Base-by-base conservation (phyloP, 2,797 vertebrate species). In the Clarias fuscus region DNA sequence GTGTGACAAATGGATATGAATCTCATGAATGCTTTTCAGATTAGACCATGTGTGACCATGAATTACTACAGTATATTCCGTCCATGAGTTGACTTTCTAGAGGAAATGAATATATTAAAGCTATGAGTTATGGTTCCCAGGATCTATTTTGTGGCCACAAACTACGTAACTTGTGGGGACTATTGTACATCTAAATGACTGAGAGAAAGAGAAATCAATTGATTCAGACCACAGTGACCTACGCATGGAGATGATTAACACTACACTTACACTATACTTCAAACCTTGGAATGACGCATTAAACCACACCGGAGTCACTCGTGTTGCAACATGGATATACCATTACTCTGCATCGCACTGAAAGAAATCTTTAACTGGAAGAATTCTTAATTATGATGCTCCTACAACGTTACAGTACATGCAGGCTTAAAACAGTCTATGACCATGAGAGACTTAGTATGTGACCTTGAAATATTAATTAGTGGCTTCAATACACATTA, bases 171-270 rank as follows among this genome's bases (percentile, higher is more conserved):
- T 30, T 68, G 80, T 82, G 80, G 64, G 17, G 64, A 79, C 33
- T 43, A 62, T 64, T 68, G 40, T 67, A 82, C 53, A 53, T 68
- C 53, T 13, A 48, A 80, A 27, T 20, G 24, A 67, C 18, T 67
- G n/a, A 22, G 33, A 67, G 64, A 68, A 67, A 20, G 62, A 30
- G 10, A 53, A 10, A 53, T 82, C 62, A 48, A 67, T 30, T 82
- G n/a, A 67, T 18, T 67, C 10, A 67, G 7, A 65, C 79, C 62
- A 65, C 40, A 82, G 79, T 82, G 40, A 53, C n/a, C 40, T 27
- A 82, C 5, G 40, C 79, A 65, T 67, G 79, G 43, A 56, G 27
- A 56, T 65, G 78, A 81, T 81, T 81, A 81, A 65, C 48, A 65
- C 37, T 48, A 81, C 78, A 65, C 62, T 65, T 65, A 65, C 78